These are phyloP conservation scores for human (Homo sapiens) DNA, from an alignment of 2,113 vertebrate species.

Conservation along the genomic window GRCh38 chr14:72550001-72550500, in stretches of 20 bases:
- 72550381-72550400: background rate
- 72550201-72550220: slow-evolving; percentile 66
- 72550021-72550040: slow-evolving; percentile 1
- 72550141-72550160: slow-evolving; percentile 65
- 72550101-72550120: slow-evolving; percentile 68
- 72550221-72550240: slow-evolving; percentile 45
- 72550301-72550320: background rate
- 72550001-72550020: slow-evolving; percentile 50
- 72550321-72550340: background rate
- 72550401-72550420: background rate
- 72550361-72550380: background rate
- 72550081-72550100: slow-evolving; percentile 57
- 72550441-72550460: background rate
- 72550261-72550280: slow-evolving; percentile 16
- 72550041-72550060: background rate
- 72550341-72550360: background rate
- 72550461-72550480: background rate
- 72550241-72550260: background rate
- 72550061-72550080: slow-evolving; percentile 48
- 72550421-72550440: background rate
- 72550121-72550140: slow-evolving; percentile 58
- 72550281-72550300: background rate
- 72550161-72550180: slow-evolving; percentile 69
- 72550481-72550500: background rate
- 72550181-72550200: slow-evolving; percentile 61